These are phyloP conservation scores for Thereva unica DNA, from an alignment of 2,888 invertebrate species.

Conservation along the genomic window DNA sequence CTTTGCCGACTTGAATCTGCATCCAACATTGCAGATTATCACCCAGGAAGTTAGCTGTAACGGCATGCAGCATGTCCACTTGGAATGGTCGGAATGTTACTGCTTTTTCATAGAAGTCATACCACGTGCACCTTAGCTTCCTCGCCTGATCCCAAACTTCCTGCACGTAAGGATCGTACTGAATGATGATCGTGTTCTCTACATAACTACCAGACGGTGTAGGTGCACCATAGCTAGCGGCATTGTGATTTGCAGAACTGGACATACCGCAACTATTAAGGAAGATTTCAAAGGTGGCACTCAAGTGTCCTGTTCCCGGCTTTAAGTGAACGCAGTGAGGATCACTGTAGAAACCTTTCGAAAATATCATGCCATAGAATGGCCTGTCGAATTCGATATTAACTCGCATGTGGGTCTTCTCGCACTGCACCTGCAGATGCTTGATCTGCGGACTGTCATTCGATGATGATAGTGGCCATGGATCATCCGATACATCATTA, in stretches of 20 bases:
- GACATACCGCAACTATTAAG: slow-evolving; percentile 93
- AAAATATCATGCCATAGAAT: slow-evolving; percentile 95
- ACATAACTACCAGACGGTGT: slow-evolving; percentile 92
- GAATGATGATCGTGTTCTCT: slow-evolving; percentile 92
- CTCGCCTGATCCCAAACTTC: slow-evolving; percentile 94
- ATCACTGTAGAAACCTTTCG: slow-evolving; percentile 91
- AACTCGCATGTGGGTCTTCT: slow-evolving; percentile 93
- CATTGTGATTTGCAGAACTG: slow-evolving; percentile 87
- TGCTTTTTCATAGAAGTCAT: slow-evolving; percentile 93
- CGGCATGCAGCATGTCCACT: slow-evolving; percentile 93
- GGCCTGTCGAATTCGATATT: slow-evolving; percentile 94
- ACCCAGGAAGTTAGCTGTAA: slow-evolving; percentile 92
- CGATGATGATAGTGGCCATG: slow-evolving; percentile 85
- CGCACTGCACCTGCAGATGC: slow-evolving; percentile 91
- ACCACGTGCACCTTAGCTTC: slow-evolving; percentile 92
- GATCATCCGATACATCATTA: slow-evolving; percentile 70
- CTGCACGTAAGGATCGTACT: slow-evolving; percentile 93
- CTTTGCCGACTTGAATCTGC: slow-evolving; percentile 96
- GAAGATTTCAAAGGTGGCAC: slow-evolving; percentile 92
- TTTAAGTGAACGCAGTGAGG: slow-evolving; percentile 89
- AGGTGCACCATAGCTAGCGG: slow-evolving; percentile 80
- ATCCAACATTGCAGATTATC: slow-evolving; percentile 97
- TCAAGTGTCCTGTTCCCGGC: slow-evolving; percentile 86
- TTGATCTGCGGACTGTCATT: slow-evolving; percentile 90
- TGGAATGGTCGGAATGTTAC: slow-evolving; percentile 94